Base-by-base conservation (phyloP, 2,113 vertebrate species). In the Pantherophis guttatus region DNA sequence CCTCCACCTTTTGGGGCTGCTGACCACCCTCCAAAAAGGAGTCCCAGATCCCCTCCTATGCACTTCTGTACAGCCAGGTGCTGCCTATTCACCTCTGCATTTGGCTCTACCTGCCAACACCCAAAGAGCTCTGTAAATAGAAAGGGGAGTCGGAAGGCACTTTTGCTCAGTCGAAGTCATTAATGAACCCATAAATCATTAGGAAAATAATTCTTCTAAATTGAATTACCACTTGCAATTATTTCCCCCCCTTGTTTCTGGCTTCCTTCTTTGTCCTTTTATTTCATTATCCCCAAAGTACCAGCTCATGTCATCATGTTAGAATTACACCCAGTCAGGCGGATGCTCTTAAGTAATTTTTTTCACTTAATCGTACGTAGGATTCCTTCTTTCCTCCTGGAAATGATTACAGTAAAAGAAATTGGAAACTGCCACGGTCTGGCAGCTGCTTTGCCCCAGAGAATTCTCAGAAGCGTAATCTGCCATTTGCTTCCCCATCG, bases 101-200 rank as follows among this genome's bases (percentile, higher is more conserved):
- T n/a, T 70, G 29, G 29, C 13, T 33, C 12, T n/a, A n/a, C 29
- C 65, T 70, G 29, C 29, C 65, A 70, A n/a, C 5, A n/a, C 70
- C 93, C 94, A 86, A 70, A 75, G 50, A 92, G 94, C 94, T 90
- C 52, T 33, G 24, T 33, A 94, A 97, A 92, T 91, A 65, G 19
- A 24, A 55, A 52, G 87, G 39, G n/a, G 23, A 24, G 21, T 52
- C 19, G 2, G 29, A 92, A 58, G 44, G 10, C 21, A 96, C 62
- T 19, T 94, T 93, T 92, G 81, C 94, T 96, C 94, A 94, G 93
- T 94, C 95, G 86, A 94, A 90, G 75, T 93, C 95, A 93, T 96
- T 96, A 96, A 96, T n/a, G 93, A 96, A 95, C 90, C 96, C 44
- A 94, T 94, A 93, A 96, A 96, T 96, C 97, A 96, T 95, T 94